Evolutionary conservation across 2,797 vertebrate genomes (phyloP).

Genomic region (Morelia viridis): DNA sequence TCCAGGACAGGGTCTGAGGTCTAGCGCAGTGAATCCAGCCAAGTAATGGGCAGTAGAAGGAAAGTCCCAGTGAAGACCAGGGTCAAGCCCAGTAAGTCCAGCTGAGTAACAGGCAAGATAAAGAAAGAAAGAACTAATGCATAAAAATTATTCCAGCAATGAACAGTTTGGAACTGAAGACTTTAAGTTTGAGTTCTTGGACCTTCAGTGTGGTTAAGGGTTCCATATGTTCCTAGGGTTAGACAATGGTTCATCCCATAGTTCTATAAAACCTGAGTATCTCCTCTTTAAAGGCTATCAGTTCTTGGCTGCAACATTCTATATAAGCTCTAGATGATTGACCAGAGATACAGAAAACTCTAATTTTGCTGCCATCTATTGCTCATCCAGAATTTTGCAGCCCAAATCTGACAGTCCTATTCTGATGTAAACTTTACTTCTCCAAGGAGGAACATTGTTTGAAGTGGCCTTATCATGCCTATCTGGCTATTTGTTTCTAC

Average conservation of each 20-base stretch:
- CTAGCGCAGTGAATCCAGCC: not conserved
- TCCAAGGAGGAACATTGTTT: not conserved
- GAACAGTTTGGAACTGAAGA: not conserved
- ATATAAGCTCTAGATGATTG: not conserved
- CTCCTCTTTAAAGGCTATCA: not conserved
- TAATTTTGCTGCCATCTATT: not conserved
- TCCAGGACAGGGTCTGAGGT: not conserved
- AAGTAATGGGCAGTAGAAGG: not conserved
- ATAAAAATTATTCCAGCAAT: not conserved
- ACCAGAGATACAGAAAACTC: not conserved
- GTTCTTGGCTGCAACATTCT: not conserved
- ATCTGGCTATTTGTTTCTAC: not conserved
- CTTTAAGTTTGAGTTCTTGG: not conserved
- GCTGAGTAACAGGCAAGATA: not conserved
- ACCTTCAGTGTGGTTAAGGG: not conserved
- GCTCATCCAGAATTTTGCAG: not conserved
- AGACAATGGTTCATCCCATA: not conserved
- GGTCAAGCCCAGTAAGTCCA: not conserved
- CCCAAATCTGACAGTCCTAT: not conserved
- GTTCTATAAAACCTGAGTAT: not conserved
- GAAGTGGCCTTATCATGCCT: not conserved
- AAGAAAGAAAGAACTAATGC: not conserved
- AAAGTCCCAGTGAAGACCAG: not conserved
- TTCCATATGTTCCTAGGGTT: not conserved
- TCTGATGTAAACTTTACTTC: not conserved